Evolutionary conservation across 2,797 vertebrate genomes (phyloP), one percentile per base, ranked within the genome.

Genomic region (Petrocephalus schoutedeni): DNA sequence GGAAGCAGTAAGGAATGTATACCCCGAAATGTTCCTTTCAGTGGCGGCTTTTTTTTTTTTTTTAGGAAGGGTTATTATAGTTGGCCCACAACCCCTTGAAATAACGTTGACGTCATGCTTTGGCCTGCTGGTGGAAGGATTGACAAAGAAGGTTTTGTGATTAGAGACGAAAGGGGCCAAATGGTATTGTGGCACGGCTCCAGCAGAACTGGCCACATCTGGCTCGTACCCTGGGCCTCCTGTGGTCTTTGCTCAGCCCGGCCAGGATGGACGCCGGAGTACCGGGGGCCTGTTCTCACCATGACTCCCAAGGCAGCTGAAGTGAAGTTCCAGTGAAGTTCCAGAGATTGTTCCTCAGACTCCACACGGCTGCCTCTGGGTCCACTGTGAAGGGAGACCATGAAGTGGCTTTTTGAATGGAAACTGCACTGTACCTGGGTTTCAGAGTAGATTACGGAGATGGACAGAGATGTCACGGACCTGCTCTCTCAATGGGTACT

Each of bases 41-140:
- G 90, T 91, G 91, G 90, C 93, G 93, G 91, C 91, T 93, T 92
- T 94, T 94, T 94, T 94, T 94, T 94, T 94, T 94, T 94, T 94
- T 93, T 91, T 93, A 93, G 92, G 94, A 94, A 95, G 94, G 93
- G 94, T 93, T 95, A 95, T 95, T 95, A 95, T 95, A 94, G 94
- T 95, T 95, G 95, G 95, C 94, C 93, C 92, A 93, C 94, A 94
- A 95, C 86, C 93, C 93, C 91, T 93, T 93, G 93, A 95, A 95
- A 95, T 94, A 95, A 93, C 92, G 93, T 94, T 95, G 94, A 95
- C 94, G 95, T 95, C 95, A 95, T 94, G 92, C 90, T 93, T 94
- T 92, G 91, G 92, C 93, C 91, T 89, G 89, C 90, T 92, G 93
- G 92, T 94, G 91, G 91, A 92, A 93, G 95, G 93, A 94, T 93